phyloP scores from a whole-genome alignment of 2,888 invertebrate genomes.

The Drosophila nr. fundita region DNA sequence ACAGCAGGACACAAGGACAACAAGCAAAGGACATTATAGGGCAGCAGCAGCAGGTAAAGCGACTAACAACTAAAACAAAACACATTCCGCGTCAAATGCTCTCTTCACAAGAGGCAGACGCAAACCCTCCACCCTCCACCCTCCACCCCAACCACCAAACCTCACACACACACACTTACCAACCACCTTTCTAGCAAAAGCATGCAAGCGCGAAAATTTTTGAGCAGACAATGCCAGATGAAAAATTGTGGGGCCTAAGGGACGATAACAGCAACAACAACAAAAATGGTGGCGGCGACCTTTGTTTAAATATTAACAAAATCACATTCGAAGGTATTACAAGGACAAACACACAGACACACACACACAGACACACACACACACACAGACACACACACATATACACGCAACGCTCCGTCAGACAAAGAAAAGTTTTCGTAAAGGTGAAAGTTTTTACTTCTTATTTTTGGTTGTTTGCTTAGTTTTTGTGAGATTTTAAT shows the following conservation, averaged over 20 bases:
- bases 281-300: conserved; percentile 52
- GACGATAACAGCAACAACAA: conserved; percentile 49
- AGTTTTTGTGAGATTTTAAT: conserved; percentile 65
- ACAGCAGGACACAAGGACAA: conserved; percentile 18
- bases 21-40: conserved; percentile 42
- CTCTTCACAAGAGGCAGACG: background rate
- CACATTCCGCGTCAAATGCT: conserved; percentile 42
- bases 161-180: background rate
- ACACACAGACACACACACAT: conserved; percentile 10
- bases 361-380: conserved; percentile 10
- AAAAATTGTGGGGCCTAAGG: conserved; percentile 71
- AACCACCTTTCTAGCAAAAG: background rate
- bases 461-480: conserved; percentile 31
- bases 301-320: conserved; percentile 71
- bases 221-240: conserved; percentile 67
- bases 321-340: conserved; percentile 45
- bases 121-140: background rate
- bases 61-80: conserved; percentile 56
- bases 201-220: conserved; percentile 46
- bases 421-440: conserved; percentile 51
- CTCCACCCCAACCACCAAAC: too few species aligned
- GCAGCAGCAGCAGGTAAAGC: conserved; percentile 40
- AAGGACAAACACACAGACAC: conserved; percentile 22
- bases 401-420: conserved; percentile 15
- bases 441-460: conserved; percentile 40